Conservation (phyloP, 2,113 vertebrate genomes). For the Dasypus novemcinctus region DNA sequence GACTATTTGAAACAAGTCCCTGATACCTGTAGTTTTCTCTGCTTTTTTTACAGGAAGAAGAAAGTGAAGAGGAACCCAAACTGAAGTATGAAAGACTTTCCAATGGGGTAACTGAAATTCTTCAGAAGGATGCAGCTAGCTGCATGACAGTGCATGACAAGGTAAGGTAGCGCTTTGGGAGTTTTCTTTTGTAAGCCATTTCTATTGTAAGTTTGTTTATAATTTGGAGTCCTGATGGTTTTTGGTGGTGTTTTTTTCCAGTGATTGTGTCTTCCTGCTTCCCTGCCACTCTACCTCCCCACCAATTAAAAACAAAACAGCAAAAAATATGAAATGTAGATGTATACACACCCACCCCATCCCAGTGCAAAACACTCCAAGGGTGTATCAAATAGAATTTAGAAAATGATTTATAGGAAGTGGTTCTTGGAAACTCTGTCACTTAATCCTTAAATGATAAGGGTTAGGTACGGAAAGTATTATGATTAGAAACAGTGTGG, state of each 20-base stretch:
- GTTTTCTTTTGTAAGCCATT: not conserved
- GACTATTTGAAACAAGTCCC: constrained; percentile 20
- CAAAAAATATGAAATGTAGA: not conserved
- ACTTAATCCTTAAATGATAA: not conserved
- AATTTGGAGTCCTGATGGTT: not conserved
- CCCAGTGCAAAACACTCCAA: too few relatives aligned
- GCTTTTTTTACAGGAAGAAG: constrained; percentile 90
- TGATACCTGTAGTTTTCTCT: not conserved
- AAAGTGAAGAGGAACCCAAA: constrained; percentile 98
- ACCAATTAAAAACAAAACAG: not conserved
- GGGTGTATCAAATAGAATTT: not conserved
- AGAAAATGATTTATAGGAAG: not conserved
- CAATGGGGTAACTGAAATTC: constrained; percentile 96
- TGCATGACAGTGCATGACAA: constrained; percentile 99
- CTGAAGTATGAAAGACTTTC: constrained; percentile 97
- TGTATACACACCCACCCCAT: not conserved
- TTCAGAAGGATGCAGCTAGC: constrained; percentile 97
- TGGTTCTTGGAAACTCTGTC: not conserved
- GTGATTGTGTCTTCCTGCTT: not conserved
- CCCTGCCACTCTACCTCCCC: not conserved
- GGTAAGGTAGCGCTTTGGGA: constrained; percentile 81
- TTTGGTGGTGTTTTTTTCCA: not conserved
- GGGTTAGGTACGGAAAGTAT: not conserved
- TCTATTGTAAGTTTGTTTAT: not conserved
- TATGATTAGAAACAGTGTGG: not conserved